Evolutionary conservation across 2,888 invertebrate species (phyloP).

Genomic region (Helleia helle): DNA sequence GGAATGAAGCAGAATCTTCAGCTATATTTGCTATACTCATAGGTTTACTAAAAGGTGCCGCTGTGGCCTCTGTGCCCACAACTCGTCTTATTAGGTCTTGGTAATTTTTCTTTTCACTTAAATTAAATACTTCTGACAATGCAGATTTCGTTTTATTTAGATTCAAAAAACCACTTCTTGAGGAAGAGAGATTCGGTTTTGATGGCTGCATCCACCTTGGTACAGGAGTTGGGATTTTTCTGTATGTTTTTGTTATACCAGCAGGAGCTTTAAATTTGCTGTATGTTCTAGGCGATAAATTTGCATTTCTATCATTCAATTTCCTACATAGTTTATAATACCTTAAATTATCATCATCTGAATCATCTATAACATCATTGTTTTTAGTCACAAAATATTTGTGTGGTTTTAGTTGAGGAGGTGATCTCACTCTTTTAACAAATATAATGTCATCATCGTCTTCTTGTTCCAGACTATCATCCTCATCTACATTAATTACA

Average conservation of each 20-base stretch:
- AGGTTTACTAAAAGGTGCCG: constrained; percentile 31
- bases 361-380: constrained; percentile 23
- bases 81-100: constrained; percentile 66
- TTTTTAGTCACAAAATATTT: constrained; percentile 38
- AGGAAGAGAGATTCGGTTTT: constrained; percentile 35
- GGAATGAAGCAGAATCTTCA: constrained; percentile 47
- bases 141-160: constrained; percentile 46
- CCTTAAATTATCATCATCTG: constrained; percentile 31
- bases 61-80: constrained; percentile 33
- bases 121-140: constrained; percentile 66
- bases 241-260: constrained; percentile 54
- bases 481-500: constrained; percentile 48
- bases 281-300: constrained; percentile 39
- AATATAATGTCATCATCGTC: constrained; percentile 51
- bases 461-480: constrained; percentile 31
- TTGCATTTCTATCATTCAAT: constrained; percentile 32
- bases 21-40: constrained; percentile 45
- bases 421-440: constrained; percentile 44
- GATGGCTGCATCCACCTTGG: constrained; percentile 47
- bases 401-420: constrained; percentile 39
- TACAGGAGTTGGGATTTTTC: constrained; percentile 38
- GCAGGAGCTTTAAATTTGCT: constrained; percentile 48
- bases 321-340: constrained; percentile 42
- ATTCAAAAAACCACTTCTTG: constrained; percentile 38
- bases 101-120: constrained; percentile 73